Percentiles rank a stretch among this genome's conserved stretches.
These are phyloP conservation scores for Drosophila yooni DNA, from an alignment of 2,888 invertebrate genomes.

Conservation along the genomic window DNA sequence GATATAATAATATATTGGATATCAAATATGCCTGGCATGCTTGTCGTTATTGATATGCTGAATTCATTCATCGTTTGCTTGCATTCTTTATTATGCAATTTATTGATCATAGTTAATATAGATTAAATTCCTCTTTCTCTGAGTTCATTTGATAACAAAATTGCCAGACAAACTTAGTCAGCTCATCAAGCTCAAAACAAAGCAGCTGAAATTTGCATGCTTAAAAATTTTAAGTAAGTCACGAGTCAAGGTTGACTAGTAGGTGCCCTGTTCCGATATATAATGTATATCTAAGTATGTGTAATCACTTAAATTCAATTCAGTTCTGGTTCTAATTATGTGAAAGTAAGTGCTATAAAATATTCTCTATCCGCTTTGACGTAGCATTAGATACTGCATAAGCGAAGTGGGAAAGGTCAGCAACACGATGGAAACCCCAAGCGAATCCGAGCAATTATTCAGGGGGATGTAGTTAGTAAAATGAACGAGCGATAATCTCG, in stretches of 20 bases:
- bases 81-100: not conserved
- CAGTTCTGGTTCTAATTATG: not conserved
- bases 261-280: not conserved
- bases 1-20: not conserved
- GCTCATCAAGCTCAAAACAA: not conserved
- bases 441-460: conserved; percentile 20
- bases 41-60: not conserved
- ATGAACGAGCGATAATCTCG: conserved; percentile 43
- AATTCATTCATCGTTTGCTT: not conserved
- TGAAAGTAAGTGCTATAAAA: not conserved
- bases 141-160: not conserved
- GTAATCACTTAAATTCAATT: not conserved
- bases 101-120: not conserved
- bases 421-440: conserved; percentile 29
- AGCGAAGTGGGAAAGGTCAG: conserved; percentile 52
- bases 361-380: not conserved
- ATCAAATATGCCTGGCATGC: not conserved
- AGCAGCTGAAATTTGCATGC: not conserved
- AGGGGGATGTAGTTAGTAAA: conserved; percentile 36
- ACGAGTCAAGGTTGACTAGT: not conserved
- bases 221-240: not conserved
- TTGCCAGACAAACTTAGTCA: not conserved
- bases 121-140: not conserved
- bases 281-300: not conserved
- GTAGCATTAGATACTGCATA: conserved; percentile 1